phyloP scores from a whole-genome alignment of 1,140 invertebrate species.

The Panulirus ornatus region DNA sequence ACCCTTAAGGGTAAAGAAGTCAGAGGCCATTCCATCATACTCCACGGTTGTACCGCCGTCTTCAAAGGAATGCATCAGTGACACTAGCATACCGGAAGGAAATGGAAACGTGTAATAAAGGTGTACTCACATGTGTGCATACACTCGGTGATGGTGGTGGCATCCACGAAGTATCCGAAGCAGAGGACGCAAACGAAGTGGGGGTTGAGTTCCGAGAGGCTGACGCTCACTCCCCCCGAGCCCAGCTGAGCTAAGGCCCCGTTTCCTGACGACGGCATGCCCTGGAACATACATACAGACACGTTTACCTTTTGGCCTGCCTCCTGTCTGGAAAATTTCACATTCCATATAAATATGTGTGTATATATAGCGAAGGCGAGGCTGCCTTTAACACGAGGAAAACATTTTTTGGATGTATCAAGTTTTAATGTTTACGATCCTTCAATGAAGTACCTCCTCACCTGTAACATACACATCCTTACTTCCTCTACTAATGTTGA shows the following conservation, averaged over 20 bases:
- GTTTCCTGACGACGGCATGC: neutral
- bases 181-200: constrained; percentile 91
- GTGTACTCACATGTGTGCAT: constrained; percentile 88
- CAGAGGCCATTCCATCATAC: neutral
- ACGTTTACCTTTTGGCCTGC: too few relatives aligned
- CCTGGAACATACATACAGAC: neutral
- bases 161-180: constrained; percentile 95
- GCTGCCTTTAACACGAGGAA: too few relatives aligned
- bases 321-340: neutral
- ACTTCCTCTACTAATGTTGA: neutral
- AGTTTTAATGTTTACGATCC: too few relatives aligned
- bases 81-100: too few relatives aligned
- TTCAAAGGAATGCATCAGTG: too few relatives aligned
- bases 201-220: constrained; percentile 83
- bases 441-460: too few relatives aligned
- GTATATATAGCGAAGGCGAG: too few relatives aligned
- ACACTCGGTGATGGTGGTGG: constrained; percentile 96
- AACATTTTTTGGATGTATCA: too few relatives aligned
- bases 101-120: neutral
- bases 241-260: neutral
- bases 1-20: neutral
- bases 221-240: constrained; percentile 59
- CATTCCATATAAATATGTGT: too few relatives aligned
- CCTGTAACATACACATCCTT: neutral
- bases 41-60: too few relatives aligned